Evolutionary conservation across 2,113 vertebrate genomes (phyloP).

Genomic region (Clupea harengus): DNA sequence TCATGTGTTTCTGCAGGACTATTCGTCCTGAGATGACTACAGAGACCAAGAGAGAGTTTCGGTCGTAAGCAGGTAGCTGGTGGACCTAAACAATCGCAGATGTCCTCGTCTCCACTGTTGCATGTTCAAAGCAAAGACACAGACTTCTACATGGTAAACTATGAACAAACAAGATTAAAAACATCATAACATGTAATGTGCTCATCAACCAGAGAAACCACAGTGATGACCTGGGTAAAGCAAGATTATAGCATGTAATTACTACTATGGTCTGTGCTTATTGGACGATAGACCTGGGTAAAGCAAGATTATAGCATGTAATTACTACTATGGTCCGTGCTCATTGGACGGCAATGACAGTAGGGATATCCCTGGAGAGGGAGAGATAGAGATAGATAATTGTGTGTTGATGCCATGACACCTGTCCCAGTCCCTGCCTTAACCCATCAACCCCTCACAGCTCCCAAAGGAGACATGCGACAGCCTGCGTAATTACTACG

Average conservation of each 20-base stretch:
- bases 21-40: not conserved
- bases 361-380: slow-evolving; percentile 23
- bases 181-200: not conserved
- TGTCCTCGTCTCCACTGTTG: not conserved
- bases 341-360: slow-evolving; percentile 3
- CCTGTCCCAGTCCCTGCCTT: slow-evolving; percentile 9
- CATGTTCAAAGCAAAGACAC: not conserved
- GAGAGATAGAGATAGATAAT: not conserved
- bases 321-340: not conserved
- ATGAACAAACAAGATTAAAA: not conserved
- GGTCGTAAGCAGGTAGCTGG: not conserved
- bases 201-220: not conserved
- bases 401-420: not conserved
- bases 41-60: not conserved
- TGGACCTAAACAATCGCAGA: not conserved
- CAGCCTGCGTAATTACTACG: not conserved
- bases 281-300: not conserved
- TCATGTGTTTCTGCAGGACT: not conserved
- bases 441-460: not conserved
- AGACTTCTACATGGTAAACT: not conserved
- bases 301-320: not conserved
- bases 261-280: not conserved
- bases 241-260: not conserved
- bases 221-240: not conserved
- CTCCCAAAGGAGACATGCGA: not conserved